phyloP scores from a whole-genome alignment of 2,797 vertebrate genomes.

The Microchirus variegatus region DNA sequence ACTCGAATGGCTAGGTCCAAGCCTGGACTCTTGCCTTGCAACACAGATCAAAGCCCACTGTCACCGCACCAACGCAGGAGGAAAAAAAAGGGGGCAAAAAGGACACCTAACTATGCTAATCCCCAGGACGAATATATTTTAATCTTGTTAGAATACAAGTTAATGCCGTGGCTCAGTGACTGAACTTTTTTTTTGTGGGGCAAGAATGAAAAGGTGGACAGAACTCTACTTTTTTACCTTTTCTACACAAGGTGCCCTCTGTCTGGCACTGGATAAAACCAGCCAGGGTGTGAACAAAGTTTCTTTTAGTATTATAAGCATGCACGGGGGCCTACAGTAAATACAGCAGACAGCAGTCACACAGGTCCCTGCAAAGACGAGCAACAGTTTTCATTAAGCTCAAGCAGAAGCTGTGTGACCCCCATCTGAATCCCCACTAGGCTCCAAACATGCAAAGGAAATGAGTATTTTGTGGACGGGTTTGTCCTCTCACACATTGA shows the following conservation, averaged over 20 bases:
- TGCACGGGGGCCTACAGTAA: neutral
- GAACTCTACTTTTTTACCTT: conserved; percentile 86
- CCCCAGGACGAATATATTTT: conserved; percentile 99
- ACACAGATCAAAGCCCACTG: conserved; percentile 98
- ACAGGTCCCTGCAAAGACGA: conserved; percentile 50
- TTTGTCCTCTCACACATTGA: conserved; percentile 77
- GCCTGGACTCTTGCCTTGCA: conserved; percentile 94
- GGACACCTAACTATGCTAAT: conserved; percentile 98
- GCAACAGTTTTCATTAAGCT: conserved; percentile 75
- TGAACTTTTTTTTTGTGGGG: conserved; percentile 88
- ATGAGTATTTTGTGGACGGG: conserved; percentile 83
- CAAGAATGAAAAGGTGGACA: conserved; percentile 80
- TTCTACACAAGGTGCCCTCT: conserved; percentile 88
- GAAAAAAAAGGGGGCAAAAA: conserved; percentile 89
- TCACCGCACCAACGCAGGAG: conserved; percentile 89
- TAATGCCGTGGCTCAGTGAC: conserved; percentile 96
- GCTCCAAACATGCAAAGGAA: conserved; percentile 84
- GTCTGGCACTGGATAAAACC: conserved; percentile 87
- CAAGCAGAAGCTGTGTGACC: conserved; percentile 74
- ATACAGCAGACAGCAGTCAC: conserved; percentile 55
- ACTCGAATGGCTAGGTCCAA: conserved; percentile 94
- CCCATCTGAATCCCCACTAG: conserved; percentile 80
- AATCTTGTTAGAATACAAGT: conserved; percentile 99
- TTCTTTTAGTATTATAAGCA: conserved; percentile 60
- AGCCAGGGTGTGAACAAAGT: conserved; percentile 66